Base-by-base conservation (phyloP, 2,797 vertebrate species). In the Gymnodraco acuticeps region DNA sequence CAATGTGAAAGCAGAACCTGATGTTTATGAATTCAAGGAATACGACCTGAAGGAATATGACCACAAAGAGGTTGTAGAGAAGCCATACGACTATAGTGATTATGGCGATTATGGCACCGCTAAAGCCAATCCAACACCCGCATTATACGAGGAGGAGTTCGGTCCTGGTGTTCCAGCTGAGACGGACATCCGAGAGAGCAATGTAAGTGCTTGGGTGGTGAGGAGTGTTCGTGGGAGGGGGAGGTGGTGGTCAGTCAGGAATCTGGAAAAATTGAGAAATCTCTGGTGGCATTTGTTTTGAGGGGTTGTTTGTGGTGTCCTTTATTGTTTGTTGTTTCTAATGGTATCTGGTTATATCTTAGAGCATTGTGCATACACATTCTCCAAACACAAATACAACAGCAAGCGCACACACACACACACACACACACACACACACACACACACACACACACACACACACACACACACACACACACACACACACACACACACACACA, bases 101-200 rank as follows among this genome's bases (percentile, higher is more conserved):
- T 98, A 98, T 85, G 96, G 95, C 68, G 96, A 97, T 88, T 98
- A 98, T 87, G 85, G 67, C 31, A 42, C 79, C 16, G 75, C 80
- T 10, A 96, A 96, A 82, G 88, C 95, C 71, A 97, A 96, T 75
- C 93, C 96, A 48, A 96, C 96, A 47, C 84, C 87, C 70, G 86
- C 93, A 42, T 76, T 91, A 72, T 89, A 93, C 0, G 95, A 96
- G 79, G 97, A 97, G 56, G 97, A 98, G 71, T 95, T 99, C 90
- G 98, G 97, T 75, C 96, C 96, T 31, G 98, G 97, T 73, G 96
- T 97, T 70, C 96, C 98, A 46, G 98, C 98, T 48, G 96, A 98
- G 94, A 98, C 95, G 0, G 95, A 97, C 94, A 85, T 97, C 92
- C 96, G 94, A 83, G 97, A 98, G 91, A 96, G 96, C 70, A 96